Evolutionary conservation across 1,140 invertebrate species (phyloP), one percentile per base, ranked within the genome.

Genomic region (Hylyphantes graminicola): DNA sequence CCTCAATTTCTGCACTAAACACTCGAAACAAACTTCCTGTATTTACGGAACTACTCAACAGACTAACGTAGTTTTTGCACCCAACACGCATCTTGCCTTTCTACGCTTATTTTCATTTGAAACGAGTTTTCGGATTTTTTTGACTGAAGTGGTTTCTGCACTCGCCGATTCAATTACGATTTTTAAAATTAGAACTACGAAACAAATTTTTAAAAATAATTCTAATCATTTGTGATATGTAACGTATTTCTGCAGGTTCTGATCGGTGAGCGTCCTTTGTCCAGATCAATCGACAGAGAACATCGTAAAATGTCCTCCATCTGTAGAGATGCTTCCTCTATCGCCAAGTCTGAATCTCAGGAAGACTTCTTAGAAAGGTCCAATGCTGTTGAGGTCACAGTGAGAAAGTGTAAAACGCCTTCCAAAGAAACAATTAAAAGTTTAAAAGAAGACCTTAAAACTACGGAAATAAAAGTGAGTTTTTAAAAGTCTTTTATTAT

Each of bases 361-460:
- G 80, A 82, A 65, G 80, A 72, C 21, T 82, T 82, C 57, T n/a
- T 82, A 13, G 80, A 82, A 17, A 53, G 80, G 48, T 82, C 68
- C 13, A 74, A 82, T 15, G 80, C 80, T 0, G 70, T 82, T 4
- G 80, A 82, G 48, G 65, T 82, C n/a, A 82, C 80, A 12, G 67
- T 82, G 5, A 48, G 78, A 51, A 78, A 61, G 48, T 78, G 75
- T 51, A 67, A 73, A 35, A 64, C 50, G n/a, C 6, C 80, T 5
- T 50, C 55, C 15, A 48, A 70, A 12, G 12, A 54, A 19, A 50
- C 61, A 7, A 48, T 19, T 21, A 54, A 72, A 54, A 15, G 13
- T 15, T 7, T 35, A 4, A 81, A 55, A 73, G 55, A 81, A 51
- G 68, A 81, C 50, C 1, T 35, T 8, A 73, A 68, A 15, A 13